phyloP scores from a whole-genome alignment of 64 coral and sea anemone species.

The Montipora cactus region DNA sequence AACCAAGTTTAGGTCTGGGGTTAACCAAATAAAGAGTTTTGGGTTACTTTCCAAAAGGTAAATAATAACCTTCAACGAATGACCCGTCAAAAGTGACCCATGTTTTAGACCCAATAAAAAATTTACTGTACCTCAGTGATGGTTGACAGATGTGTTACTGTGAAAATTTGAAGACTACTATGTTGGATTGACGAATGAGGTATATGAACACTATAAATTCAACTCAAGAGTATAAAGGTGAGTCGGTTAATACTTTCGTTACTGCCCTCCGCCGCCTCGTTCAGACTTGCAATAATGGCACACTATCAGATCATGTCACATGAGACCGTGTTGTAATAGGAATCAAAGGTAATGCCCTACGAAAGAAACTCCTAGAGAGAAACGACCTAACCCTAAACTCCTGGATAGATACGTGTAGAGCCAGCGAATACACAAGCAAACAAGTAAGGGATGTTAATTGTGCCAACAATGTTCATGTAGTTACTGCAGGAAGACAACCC shows the following conservation, averaged over 20 bases:
- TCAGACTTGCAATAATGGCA: no score
- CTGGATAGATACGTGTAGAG: constrained; percentile 66
- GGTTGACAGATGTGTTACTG: no score
- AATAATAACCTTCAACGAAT: no score
- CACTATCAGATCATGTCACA: constrained; percentile 34
- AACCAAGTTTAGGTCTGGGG: not conserved
- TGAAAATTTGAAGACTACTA: no score
- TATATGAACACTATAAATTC: not conserved
- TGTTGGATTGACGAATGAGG: no score
- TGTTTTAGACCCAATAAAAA: no score
- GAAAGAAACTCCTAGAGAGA: constrained; percentile 58
- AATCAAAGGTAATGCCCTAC: constrained; percentile 7
- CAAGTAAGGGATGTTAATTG: constrained; percentile 64
- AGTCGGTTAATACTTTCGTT: constrained; percentile 65
- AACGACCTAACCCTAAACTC: constrained; percentile 43
- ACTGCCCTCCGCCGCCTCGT: constrained; percentile 28
- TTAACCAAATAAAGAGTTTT: no score
- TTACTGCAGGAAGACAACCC: constrained; percentile 14
- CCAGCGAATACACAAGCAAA: constrained; percentile 35
- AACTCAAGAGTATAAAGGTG: constrained; percentile 55
- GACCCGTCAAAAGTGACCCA: no score
- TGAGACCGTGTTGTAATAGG: constrained; percentile 60
- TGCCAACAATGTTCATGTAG: constrained; percentile 37
- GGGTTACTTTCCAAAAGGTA: no score
- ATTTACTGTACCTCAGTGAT: no score